Evolutionary conservation across 2,888 invertebrate genomes (phyloP).

Genomic region (Macropis europaea): DNA sequence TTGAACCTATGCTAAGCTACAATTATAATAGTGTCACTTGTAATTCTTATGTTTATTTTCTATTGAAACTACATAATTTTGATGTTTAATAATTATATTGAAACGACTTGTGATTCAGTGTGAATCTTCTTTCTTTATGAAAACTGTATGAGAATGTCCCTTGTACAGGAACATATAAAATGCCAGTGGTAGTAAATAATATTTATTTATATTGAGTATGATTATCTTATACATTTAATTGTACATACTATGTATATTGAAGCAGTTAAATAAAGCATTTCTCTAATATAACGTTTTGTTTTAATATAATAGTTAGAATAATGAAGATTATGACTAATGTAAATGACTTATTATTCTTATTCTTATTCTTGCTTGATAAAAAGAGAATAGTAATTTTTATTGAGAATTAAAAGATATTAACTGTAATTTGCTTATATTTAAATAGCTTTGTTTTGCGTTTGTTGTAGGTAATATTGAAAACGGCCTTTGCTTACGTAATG

Average conservation of each 20-base stretch:
- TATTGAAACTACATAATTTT: background rate
- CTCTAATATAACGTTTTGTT: slow-evolving; percentile 19
- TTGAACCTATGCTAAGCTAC: no score
- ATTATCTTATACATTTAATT: slow-evolving; percentile 12
- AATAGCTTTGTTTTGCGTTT: slow-evolving; percentile 44
- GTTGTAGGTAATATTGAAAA: slow-evolving; percentile 62
- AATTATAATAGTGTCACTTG: no score
- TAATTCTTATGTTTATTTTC: background rate
- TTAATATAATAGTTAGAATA: slow-evolving; percentile 15
- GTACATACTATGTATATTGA: slow-evolving; percentile 7
- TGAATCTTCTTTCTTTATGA: background rate
- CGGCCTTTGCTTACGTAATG: slow-evolving; percentile 38
- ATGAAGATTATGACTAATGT: slow-evolving; percentile 1
- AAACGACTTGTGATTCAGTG: background rate
- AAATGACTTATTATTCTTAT: background rate
- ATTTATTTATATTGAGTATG: background rate
- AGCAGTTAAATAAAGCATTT: slow-evolving; percentile 32
- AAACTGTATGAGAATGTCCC: background rate
- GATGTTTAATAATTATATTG: background rate
- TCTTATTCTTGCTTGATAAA: background rate
- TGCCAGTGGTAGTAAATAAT: background rate
- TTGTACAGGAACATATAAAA: background rate
- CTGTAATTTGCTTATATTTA: slow-evolving; percentile 3
- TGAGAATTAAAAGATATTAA: background rate
- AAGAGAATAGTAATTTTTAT: slow-evolving; percentile 15